phyloP scores from a whole-genome alignment of 2,797 vertebrate species.

The Philypnodon macrostomus region DNA sequence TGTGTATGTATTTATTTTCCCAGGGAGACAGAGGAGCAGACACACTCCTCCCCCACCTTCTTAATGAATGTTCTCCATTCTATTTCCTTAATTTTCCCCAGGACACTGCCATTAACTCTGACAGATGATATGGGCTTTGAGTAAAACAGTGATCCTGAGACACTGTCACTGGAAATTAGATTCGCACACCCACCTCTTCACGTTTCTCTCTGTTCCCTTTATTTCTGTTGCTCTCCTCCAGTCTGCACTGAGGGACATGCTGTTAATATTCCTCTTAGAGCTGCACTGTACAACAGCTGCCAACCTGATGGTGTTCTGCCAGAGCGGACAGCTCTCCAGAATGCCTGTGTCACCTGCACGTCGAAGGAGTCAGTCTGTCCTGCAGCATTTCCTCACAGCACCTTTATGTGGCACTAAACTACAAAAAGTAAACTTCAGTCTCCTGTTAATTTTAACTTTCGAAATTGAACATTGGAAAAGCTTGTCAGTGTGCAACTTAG shows the following conservation, averaged over 20 bases:
- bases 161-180: constrained; percentile 78
- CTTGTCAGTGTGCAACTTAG: constrained; percentile 1
- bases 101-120: constrained; percentile 77
- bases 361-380: constrained; percentile 43
- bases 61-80: constrained; percentile 76
- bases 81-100: constrained; percentile 72
- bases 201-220: constrained; percentile 28
- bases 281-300: constrained; percentile 48
- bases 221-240: constrained; percentile 42
- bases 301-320: constrained; percentile 55
- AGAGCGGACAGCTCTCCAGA: constrained; percentile 41
- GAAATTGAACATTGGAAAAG: constrained; percentile 5
- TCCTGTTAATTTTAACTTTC: constrained; percentile 14
- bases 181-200: constrained; percentile 55
- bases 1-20: constrained; percentile 74
- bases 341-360: constrained; percentile 53
- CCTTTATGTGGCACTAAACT: not conserved
- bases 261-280: constrained; percentile 69
- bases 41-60: constrained; percentile 36
- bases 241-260: constrained; percentile 54
- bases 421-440: constrained; percentile 5
- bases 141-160: constrained; percentile 73
- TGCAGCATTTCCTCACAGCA: constrained; percentile 33
- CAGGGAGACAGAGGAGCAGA: constrained; percentile 50
- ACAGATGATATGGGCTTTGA: constrained; percentile 76